Conservation (phyloP, 2,888 invertebrate species). For the Dexiosoma caninum region DNA sequence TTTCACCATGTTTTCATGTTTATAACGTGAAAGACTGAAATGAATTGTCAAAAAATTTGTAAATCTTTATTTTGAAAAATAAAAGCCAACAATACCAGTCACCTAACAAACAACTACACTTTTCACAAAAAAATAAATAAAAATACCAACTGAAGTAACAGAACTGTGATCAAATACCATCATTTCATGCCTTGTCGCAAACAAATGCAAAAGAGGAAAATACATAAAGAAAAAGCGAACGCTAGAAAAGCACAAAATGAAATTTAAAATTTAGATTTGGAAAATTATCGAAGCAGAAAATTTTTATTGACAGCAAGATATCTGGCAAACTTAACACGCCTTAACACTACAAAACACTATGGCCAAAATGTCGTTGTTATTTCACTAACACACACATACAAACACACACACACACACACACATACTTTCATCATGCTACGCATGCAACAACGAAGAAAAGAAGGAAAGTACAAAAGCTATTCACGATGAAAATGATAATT, state of each 20-base stretch:
- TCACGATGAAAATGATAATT: constrained; percentile 38
- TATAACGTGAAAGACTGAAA: constrained; percentile 61
- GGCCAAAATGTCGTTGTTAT: constrained; percentile 40
- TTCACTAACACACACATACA: background rate
- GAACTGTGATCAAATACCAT: constrained; percentile 39
- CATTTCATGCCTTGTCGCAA: background rate
- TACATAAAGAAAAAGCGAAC: background rate
- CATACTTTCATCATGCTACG: background rate
- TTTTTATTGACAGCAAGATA: constrained; percentile 63
- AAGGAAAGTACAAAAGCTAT: background rate
- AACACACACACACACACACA: background rate
- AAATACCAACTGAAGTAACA: background rate
- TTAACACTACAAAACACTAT: constrained; percentile 57
- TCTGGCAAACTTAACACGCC: constrained; percentile 61
- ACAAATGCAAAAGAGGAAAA: constrained; percentile 2
- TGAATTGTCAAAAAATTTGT: constrained; percentile 57
- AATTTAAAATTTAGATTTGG: constrained; percentile 62
- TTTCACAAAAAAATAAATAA: background rate
- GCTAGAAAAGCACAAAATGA: background rate
- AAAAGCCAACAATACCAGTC: background rate
- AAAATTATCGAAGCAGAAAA: constrained; percentile 63
- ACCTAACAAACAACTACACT: background rate
- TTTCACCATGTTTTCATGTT: constrained; percentile 40
- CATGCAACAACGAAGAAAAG: background rate
- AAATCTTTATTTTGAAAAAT: constrained; percentile 5